phyloP scores from a whole-genome alignment of 2,113 vertebrate genomes.

The Arenaria interpres region DNA sequence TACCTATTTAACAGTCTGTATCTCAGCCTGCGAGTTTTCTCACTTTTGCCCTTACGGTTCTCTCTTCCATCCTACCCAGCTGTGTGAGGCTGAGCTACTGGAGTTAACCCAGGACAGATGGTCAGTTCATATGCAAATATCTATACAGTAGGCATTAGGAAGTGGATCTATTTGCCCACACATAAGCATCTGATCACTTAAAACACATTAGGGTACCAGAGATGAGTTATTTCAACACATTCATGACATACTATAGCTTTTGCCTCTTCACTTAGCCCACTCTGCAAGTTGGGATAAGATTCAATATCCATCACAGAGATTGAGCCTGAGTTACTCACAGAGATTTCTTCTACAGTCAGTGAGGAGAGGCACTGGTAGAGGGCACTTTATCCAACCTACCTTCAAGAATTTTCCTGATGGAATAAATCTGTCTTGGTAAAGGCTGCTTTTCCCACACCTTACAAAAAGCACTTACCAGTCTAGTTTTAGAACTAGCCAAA shows the following conservation, averaged over 20 bases:
- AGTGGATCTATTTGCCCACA: background rate
- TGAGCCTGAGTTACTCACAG: background rate
- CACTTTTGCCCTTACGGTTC: background rate
- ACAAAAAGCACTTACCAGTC: background rate
- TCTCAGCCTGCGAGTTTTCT: background rate
- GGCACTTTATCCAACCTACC: background rate
- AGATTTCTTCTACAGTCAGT: background rate
- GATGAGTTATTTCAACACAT: background rate
- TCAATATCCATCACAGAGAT: background rate
- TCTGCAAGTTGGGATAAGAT: background rate
- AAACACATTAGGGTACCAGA: background rate
- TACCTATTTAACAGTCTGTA: fast-evolving
- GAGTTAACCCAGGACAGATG: background rate
- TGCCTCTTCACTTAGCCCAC: background rate
- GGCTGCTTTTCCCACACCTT: background rate
- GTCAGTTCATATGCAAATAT: background rate
- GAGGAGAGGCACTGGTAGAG: background rate
- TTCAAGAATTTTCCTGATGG: fast-evolving
- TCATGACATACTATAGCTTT: background rate
- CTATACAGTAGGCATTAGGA: background rate
- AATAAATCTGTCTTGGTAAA: background rate
- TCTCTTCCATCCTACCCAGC: fast-evolving
- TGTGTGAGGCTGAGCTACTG: background rate
- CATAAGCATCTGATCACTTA: fast-evolving
- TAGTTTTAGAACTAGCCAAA: background rate